A percentile compares a stretch with the other conserved stretches of the same genome.
Conservation (phyloP, 2,113 vertebrate species). For the Periophthalmodon schlosseri region DNA sequence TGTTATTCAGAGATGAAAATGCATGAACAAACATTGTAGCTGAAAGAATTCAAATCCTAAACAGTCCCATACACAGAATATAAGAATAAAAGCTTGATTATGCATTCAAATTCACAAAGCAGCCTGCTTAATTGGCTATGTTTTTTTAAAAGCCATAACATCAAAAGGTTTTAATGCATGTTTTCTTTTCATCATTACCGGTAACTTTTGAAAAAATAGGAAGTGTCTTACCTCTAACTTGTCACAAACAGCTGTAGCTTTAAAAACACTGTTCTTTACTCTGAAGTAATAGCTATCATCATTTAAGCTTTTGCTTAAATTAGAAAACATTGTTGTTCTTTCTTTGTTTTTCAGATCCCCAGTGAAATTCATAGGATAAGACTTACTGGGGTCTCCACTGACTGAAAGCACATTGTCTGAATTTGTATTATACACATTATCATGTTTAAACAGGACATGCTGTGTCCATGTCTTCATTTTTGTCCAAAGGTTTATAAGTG, state of each 20-base stretch:
- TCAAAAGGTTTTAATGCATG: background rate
- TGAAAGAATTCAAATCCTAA: too few relatives aligned
- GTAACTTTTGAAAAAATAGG: background rate
- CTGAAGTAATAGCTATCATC: background rate
- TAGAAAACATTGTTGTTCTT: background rate
- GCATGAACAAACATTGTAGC: too few relatives aligned
- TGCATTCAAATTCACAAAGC: too few relatives aligned
- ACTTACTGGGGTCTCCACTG: background rate
- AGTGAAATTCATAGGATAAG: background rate
- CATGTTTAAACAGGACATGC: background rate
- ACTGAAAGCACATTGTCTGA: background rate
- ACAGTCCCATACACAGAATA: too few relatives aligned
- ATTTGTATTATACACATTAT: background rate
- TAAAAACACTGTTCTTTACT: background rate
- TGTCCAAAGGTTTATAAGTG: background rate
- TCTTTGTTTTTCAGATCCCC: background rate
- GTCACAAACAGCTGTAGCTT: background rate
- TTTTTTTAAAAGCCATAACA: too few relatives aligned
- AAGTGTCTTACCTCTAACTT: background rate
- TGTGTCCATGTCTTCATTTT: background rate
- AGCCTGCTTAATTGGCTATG: too few relatives aligned
- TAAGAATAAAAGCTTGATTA: too few relatives aligned
- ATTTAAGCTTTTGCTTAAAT: background rate
- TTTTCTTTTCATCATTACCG: background rate
- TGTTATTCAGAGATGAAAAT: too few relatives aligned